Evolutionary conservation across 2,113 vertebrate genomes (phyloP).

Genomic region (Phodopus roborovskii): DNA sequence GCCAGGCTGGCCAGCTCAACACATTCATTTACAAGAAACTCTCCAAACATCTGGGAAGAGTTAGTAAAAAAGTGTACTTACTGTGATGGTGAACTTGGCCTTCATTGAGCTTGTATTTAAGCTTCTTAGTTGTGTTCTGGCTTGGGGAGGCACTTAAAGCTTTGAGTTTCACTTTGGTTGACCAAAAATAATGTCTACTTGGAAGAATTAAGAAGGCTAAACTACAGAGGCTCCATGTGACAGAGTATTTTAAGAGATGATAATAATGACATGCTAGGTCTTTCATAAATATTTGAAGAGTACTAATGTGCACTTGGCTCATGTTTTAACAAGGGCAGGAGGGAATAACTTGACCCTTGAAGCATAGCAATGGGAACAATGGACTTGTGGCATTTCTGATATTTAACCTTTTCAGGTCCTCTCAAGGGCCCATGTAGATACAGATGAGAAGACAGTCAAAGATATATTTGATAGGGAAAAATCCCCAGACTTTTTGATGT

Average conservation of each 20-base stretch:
- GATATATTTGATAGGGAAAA: neutral
- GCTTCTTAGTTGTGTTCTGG: neutral
- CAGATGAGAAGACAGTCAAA: neutral
- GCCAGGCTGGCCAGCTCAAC: neutral
- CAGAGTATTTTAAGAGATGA: neutral
- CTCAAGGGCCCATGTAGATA: neutral
- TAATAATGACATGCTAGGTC: neutral
- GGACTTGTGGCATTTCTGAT: neutral
- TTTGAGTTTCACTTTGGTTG: slow-evolving; percentile 36
- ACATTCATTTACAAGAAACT: slow-evolving; percentile 1
- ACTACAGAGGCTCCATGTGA: neutral
- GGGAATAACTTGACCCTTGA: neutral
- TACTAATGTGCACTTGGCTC: neutral
- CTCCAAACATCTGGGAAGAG: neutral
- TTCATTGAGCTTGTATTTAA: neutral
- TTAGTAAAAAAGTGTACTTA: neutral
- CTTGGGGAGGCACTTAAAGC: slow-evolving; percentile 25
- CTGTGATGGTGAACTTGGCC: neutral
- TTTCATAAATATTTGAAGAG: neutral
- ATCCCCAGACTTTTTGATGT: neutral
- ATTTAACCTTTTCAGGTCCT: neutral
- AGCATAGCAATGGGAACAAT: neutral
- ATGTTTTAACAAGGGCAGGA: neutral
- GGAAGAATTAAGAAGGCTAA: neutral
- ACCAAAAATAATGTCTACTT: neutral